Evolutionary conservation across 2,113 vertebrate genomes (phyloP), one percentile per base, ranked within the genome.

Genomic region (Conger conger): DNA sequence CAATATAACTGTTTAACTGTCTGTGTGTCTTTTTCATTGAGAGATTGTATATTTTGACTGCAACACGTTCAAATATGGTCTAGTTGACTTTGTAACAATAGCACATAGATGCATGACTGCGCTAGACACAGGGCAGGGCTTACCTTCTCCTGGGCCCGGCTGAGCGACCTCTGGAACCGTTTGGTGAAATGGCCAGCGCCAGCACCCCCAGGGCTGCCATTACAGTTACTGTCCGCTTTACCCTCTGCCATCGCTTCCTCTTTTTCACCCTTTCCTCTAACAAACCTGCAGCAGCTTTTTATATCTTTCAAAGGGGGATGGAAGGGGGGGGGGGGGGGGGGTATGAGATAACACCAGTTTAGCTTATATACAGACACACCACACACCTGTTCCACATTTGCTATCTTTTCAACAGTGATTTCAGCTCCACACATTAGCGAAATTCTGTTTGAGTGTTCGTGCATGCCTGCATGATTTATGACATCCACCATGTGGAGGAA

Each of bases 121-220:
- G 20, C 27, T 27, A 50, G n/a, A n/a, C n/a, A n/a, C 16, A 7
- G 35, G 50, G 57, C 91, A 87, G 84, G 85, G 7, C 81, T 0
- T 93, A 98, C 98, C 97, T 98, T 99, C 92, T 98, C 98, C 91
- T 98, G 98, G 37, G 97, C 94, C 20, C 97, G 94, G 93, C 95
- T 98, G 89, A 99, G 92, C 83, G 85, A 95, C 84, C 97, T 96
- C 89, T 98, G 97, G 89, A 99, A 90, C 86, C 96, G 96, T 92
- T 95, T 97, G 78, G 97, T 94, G 83, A 98, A 97, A 50, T 96
- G 94, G 42, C 96, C 96, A 0, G 96, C 94, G 42, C 96, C 96
- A 0, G 96, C 94, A 1, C 86, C 85, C 40, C 95, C 89, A 87
- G 92, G 91, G 88, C 90, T 91, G 2, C 45, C 79, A 35, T 45